A percentile compares a stretch with the other conserved stretches of the same genome.
These are phyloP conservation scores for Rhabdornis inornatus DNA, from an alignment of 2,113 vertebrate genomes.

Conservation along the genomic window DNA sequence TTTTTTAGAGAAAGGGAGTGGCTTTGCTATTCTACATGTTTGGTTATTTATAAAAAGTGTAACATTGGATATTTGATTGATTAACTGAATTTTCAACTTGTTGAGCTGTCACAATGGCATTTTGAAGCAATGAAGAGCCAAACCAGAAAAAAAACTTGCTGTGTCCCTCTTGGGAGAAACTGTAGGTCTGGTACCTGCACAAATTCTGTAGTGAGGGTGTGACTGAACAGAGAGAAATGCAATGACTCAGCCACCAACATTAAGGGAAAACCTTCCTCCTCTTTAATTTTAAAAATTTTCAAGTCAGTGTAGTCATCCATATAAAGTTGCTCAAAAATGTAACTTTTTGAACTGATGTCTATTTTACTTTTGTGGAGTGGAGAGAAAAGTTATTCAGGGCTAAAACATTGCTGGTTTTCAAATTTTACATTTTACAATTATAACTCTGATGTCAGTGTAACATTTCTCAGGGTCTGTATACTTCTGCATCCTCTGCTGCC, in stretches of 20 bases:
- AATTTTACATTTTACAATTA: neutral
- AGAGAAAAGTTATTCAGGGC: neutral
- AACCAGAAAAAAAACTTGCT: neutral
- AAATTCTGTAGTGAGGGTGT: neutral
- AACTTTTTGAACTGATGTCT: neutral
- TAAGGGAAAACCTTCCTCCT: neutral
- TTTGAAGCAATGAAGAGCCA: neutral
- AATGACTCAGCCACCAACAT: neutral
- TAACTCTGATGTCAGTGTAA: neutral
- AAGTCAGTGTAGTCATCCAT: neutral
- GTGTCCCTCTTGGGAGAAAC: neutral
- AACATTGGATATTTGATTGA: neutral
- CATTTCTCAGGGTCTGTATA: neutral
- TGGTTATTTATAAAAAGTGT: neutral
- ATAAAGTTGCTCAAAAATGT: neutral
- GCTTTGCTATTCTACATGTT: rapidly evolving
- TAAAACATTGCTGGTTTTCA: neutral
- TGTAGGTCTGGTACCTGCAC: neutral
- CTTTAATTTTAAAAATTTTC: neutral
- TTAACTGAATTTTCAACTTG: neutral
- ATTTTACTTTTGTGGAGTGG: neutral
- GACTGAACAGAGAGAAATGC: neutral
- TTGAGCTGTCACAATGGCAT: neutral
- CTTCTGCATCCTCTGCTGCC: neutral
- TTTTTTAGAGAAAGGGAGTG: neutral